Base-by-base conservation (phyloP, 2,797 vertebrate genomes). In the Erethizon dorsatum region DNA sequence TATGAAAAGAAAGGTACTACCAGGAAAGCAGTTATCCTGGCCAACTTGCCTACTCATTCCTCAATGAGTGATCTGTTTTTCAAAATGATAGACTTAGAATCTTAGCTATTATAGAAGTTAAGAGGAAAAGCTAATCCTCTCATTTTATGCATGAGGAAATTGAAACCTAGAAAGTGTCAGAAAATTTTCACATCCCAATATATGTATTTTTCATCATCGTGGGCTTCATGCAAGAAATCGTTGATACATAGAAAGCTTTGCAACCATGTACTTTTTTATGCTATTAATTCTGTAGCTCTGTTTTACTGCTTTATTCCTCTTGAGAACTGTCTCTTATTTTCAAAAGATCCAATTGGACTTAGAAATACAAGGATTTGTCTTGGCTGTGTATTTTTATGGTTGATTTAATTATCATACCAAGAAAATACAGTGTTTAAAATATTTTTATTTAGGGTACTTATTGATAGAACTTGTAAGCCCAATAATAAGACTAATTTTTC, bases 401-500 rank as follows among this genome's bases (percentile, higher is more conserved):
- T 94, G 82, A n/a, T 17, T 96, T 95, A 82, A 50, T 88, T 95
- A 50, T 80, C 65, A 41, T 85, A 77, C 3, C 18, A 86, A 88
- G 47, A 52, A 83, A 77, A 93, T 94, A 54, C 1, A 28, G 15
- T 78, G 47, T 97, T 97, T 91, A 91, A 75, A 87, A 47, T 89
- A 31, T 91, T 96, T 95, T 92, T 94, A 63, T 96, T 98, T 97
- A 79, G 65, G 14, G 69, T 73, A 54, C 97, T 41, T 97, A 28
- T 75, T 83, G 75, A 80, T 71, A 8, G 92, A 95, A 97, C 87
- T 89, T 56, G 67, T 84, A 92, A 83, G 59, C 59, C 52, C 93
- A 94, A 12, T 93, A 93, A 97, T 97, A 96, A 96, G 90, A 85
- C 95, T 96, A 47, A 86, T 97, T 4, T 98, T 97, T 94, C 97